Evolutionary conservation across 2,113 vertebrate genomes (phyloP).

Genomic region (Oncorhynchus keta): DNA sequence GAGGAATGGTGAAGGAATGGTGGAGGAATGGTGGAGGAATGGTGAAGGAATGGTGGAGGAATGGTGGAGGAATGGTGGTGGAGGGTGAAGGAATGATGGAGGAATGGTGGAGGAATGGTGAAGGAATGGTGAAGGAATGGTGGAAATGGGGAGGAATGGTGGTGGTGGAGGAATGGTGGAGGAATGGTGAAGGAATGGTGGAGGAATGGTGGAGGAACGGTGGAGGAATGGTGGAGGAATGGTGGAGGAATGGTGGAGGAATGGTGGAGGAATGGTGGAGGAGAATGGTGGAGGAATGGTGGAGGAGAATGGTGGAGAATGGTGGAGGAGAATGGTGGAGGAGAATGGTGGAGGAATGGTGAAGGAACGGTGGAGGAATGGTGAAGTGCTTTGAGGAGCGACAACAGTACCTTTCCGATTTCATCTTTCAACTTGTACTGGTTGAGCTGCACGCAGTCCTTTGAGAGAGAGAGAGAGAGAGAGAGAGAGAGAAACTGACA

Average conservation of each 20-base stretch:
- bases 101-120: not conserved
- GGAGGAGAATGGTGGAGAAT: not conserved
- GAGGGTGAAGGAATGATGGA: no score
- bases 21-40: no score
- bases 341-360: not conserved
- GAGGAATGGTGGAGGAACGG: no score
- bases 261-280: no score
- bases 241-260: slow-evolving; percentile 7
- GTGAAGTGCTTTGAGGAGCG: slow-evolving; percentile 37
- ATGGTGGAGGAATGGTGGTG: no score
- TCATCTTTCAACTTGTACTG: slow-evolving; percentile 98
- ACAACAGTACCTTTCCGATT: slow-evolving; percentile 89
- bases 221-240: slow-evolving; percentile 6
- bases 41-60: no score
- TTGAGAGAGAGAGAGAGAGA: not conserved
- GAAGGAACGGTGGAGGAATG: slow-evolving; percentile 8
- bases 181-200: not conserved
- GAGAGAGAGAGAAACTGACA: not conserved
- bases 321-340: not conserved
- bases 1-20: no score
- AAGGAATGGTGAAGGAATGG: not conserved
- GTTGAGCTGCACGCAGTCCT: slow-evolving; percentile 96
- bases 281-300: not conserved
- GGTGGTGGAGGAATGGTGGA: slow-evolving; percentile 13
- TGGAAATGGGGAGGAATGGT: slow-evolving; percentile 8